Base-by-base conservation (phyloP, 2,888 invertebrate genomes). In the Hofmannophila pseudospretella region DNA sequence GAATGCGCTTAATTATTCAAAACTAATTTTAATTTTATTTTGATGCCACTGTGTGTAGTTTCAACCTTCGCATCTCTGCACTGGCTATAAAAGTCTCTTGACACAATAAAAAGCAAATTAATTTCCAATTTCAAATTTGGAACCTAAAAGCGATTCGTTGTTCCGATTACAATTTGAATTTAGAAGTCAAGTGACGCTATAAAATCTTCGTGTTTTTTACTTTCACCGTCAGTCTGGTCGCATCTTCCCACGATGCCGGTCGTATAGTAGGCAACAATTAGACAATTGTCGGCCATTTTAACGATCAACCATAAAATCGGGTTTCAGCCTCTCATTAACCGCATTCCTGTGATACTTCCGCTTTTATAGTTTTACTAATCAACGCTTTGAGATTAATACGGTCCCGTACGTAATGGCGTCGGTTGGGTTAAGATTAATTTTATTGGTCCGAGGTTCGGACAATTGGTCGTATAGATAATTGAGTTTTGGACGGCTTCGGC, bases 291-390 rank as follows among this genome's bases (percentile, higher is more conserved):
- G 81, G 78, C 72, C 78, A 72, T 73, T 82, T 81, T 84, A 80
- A 82, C 81, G 81, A 79, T 76, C 77, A 60, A 54, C 79, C 70
- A 82, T 84, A 85, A 85, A 86, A 82, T 77, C 76, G 67, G 73
- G 78, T 76, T 81, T 79, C 70, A 76, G 76, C 51, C 74, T 73
- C 80, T 84, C 84, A 85, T 84, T 85, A 82, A 81, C 84, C 81
- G 78, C 85, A 86, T 86, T 86, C 85, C 72, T 80, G 67, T 77
- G 80, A 84, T 82, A 85, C 82, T 85, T 85, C 85, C 84, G 81
- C 80, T 80, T 85, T 86, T 85, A 86, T 85, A 86, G 85, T 84
- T 84, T 82, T 78, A 84, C 82, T 85, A 85, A 85, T 85, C 85
- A 85, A 85, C 81, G 80, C 77, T 67, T 67, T 54, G 68, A 84